A percentile compares a stretch with the other conserved stretches of the same genome.
Conservation (phyloP, 2,888 invertebrate species). For the Eristalis tenax region DNA sequence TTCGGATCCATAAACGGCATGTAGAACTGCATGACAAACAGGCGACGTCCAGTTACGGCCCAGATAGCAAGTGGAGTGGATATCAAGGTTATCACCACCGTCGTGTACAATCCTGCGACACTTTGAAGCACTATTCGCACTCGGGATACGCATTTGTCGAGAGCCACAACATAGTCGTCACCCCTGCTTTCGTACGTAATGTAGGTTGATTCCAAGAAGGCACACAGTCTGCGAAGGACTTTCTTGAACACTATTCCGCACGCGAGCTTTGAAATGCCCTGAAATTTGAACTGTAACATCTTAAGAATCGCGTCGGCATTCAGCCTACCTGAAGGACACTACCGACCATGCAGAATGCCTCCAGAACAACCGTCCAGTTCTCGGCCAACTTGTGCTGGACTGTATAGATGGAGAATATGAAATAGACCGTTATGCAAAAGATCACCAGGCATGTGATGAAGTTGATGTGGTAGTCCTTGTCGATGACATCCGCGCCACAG, state of each 20-base stretch:
- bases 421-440: slow-evolving; percentile 43
- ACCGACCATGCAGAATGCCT: slow-evolving; percentile 57
- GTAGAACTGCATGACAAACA: slow-evolving; percentile 61
- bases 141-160: slow-evolving; percentile 41
- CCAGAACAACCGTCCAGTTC: slow-evolving; percentile 49
- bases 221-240: background rate
- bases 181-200: slow-evolving; percentile 44
- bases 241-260: slow-evolving; percentile 13
- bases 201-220: slow-evolving; percentile 35
- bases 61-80: slow-evolving; percentile 41
- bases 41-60: slow-evolving; percentile 24
- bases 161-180: slow-evolving; percentile 19
- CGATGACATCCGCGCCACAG: slow-evolving; percentile 63
- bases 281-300: background rate
- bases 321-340: slow-evolving; percentile 48
- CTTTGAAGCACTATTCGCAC: slow-evolving; percentile 26
- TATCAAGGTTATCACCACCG: background rate
- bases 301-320: background rate
- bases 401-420: slow-evolving; percentile 47
- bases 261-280: slow-evolving; percentile 64
- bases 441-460: slow-evolving; percentile 40
- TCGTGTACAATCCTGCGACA: slow-evolving; percentile 32
- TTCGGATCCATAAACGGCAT: slow-evolving; percentile 64
- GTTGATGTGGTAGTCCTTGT: slow-evolving; percentile 45
- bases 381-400: slow-evolving; percentile 37